phyloP scores from a whole-genome alignment of 2,888 invertebrate species.

The Morpho achilles region DNA sequence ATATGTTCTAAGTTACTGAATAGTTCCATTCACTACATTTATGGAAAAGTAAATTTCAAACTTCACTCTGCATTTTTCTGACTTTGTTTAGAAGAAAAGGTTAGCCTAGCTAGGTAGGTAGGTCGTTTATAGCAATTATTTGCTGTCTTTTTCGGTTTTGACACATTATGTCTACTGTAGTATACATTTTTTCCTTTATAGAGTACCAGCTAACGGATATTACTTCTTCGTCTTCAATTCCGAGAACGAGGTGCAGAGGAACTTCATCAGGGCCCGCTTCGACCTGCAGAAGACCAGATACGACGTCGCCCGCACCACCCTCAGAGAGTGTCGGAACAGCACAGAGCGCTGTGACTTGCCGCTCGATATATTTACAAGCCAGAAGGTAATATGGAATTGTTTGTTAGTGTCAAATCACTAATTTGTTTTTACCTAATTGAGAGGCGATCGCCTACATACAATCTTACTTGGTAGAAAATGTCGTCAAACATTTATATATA shows the following conservation, averaged over 20 bases:
- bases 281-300: slow-evolving; percentile 85
- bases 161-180: neutral
- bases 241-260: slow-evolving; percentile 86
- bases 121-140: no score
- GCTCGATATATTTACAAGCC: slow-evolving; percentile 83
- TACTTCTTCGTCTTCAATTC: slow-evolving; percentile 92
- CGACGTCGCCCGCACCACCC: slow-evolving; percentile 81
- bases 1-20: no score
- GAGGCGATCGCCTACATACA: no score
- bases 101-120: no score
- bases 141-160: neutral
- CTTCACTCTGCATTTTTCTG: no score
- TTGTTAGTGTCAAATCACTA: no score
- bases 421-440: no score
- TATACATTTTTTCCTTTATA: slow-evolving; percentile 34
- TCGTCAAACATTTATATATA: no score
- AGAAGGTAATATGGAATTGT: slow-evolving; percentile 64
- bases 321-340: slow-evolving; percentile 81
- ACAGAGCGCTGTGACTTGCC: slow-evolving; percentile 81
- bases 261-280: slow-evolving; percentile 84
- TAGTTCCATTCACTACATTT: no score
- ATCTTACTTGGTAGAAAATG: no score
- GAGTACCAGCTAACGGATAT: slow-evolving; percentile 86
- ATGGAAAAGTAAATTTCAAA: no score
- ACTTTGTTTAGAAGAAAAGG: no score